Percentiles rank a stretch among this genome's conserved stretches.
phyloP scores from a whole-genome alignment of 2,113 vertebrate genomes.

The Sinocyclocheilus anophthalmus region DNA sequence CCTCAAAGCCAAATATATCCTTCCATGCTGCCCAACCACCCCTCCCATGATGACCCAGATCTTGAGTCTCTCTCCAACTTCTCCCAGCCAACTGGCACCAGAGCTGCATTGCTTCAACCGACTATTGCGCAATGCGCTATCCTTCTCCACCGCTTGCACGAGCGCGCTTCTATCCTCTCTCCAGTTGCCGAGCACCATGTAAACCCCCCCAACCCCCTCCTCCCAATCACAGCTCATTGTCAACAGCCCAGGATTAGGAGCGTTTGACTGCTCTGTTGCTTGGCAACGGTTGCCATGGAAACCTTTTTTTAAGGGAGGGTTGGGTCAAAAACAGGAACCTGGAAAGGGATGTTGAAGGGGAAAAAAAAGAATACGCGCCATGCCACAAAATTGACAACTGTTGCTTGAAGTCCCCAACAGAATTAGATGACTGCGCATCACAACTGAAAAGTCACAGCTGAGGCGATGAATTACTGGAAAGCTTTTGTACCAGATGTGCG shows the following conservation, averaged over 20 bases:
- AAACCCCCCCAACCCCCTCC: constrained; percentile 47
- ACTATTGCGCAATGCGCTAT: constrained; percentile 48
- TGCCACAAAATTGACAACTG: constrained; percentile 28
- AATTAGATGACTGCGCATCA: not conserved
- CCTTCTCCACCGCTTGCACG: constrained; percentile 32
- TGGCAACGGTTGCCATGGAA: constrained; percentile 74
- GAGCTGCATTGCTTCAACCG: not conserved
- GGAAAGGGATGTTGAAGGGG: constrained; percentile 62
- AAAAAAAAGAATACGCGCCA: not conserved
- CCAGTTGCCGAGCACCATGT: not conserved
- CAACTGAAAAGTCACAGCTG: not conserved
- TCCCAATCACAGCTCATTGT: constrained; percentile 78
- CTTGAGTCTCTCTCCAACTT: constrained; percentile 8
- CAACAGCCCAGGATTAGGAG: constrained; percentile 80
- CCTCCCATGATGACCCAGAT: constrained; percentile 53
- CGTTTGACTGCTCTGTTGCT: constrained; percentile 81
- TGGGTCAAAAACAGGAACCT: constrained; percentile 74
- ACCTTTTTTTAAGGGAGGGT: constrained; percentile 76
- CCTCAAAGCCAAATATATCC: constrained; percentile 40
- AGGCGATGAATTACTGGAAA: not conserved
- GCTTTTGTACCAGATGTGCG: not conserved
- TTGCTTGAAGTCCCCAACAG: constrained; percentile 18
- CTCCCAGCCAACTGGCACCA: constrained; percentile 51
- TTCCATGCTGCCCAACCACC: constrained; percentile 37
- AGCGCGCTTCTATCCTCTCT: constrained; percentile 23